phyloP scores from a whole-genome alignment of 2,113 vertebrate species.

The Cyphomyrus discorhynchus region DNA sequence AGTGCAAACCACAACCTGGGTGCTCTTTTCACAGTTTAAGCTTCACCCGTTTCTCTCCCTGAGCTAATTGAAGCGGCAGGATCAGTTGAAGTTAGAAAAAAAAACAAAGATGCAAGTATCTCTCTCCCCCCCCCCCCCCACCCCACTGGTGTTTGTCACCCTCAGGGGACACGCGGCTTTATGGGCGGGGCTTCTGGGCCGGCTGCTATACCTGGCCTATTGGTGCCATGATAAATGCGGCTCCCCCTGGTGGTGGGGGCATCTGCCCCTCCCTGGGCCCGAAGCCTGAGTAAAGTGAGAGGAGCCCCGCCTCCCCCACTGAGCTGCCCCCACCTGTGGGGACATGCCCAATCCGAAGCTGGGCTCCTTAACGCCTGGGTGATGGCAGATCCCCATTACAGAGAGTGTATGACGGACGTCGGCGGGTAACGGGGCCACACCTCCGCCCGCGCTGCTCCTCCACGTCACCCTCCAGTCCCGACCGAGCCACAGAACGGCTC shows the following conservation, averaged over 20 bases:
- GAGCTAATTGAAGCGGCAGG: conserved; percentile 16
- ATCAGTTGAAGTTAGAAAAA: neutral
- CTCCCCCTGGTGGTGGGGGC: neutral
- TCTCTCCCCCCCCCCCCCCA: neutral
- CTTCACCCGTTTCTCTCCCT: conserved; percentile 2
- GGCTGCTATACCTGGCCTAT: neutral
- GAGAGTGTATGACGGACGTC: neutral
- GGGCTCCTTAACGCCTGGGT: neutral
- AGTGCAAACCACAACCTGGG: neutral
- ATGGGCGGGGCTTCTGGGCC: neutral
- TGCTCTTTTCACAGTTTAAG: conserved; percentile 23
- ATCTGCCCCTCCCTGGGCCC: neutral
- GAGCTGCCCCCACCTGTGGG: neutral
- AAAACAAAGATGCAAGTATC: neutral
- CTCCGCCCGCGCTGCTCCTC: neutral
- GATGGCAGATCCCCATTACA: neutral
- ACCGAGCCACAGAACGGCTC: neutral
- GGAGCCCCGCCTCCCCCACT: neutral
- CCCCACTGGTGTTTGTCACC: neutral
- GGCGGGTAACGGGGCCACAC: neutral
- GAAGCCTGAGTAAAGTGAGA: neutral
- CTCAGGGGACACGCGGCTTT: neutral
- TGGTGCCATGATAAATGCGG: neutral
- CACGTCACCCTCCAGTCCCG: neutral
- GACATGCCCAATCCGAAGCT: neutral